Evolutionary conservation across 1,140 invertebrate species (phyloP).

Genomic region (Bombus difficillimus): DNA sequence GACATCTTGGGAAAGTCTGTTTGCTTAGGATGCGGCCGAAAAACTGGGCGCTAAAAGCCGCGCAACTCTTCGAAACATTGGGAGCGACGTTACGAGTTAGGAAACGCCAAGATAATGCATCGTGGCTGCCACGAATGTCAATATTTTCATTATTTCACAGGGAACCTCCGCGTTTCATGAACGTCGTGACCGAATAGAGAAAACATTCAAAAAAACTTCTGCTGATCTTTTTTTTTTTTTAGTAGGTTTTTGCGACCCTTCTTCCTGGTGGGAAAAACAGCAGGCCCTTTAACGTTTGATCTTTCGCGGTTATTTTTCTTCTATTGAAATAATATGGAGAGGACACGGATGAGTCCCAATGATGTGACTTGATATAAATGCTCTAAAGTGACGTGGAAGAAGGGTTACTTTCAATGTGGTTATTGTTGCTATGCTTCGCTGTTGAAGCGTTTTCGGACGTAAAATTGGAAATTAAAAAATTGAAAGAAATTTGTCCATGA

Average conservation of each 20-base stretch:
- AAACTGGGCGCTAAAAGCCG: constrained; percentile 44
- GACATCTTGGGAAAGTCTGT: constrained; percentile 32
- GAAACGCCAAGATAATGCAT: constrained; percentile 37
- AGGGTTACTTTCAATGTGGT: neutral
- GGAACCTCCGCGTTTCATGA: neutral
- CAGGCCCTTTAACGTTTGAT: neutral
- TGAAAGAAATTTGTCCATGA: neutral
- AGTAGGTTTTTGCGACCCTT: neutral
- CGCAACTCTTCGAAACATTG: constrained; percentile 40
- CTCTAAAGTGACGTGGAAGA: neutral
- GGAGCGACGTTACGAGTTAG: neutral
- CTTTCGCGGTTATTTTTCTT: neutral
- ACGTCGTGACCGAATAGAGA: neutral
- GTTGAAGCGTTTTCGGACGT: neutral
- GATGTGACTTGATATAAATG: neutral
- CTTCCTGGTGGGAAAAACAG: too few species aligned
- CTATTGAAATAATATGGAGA: neutral
- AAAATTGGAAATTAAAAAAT: neutral
- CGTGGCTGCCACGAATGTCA: constrained; percentile 17
- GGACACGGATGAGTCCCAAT: neutral
- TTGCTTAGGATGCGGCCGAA: constrained; percentile 47
- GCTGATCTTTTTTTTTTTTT: neutral
- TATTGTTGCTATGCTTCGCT: too few species aligned
- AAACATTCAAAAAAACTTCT: constrained; percentile 10
- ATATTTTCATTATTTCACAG: constrained; percentile 49